Evolutionary conservation across 2,888 invertebrate species (phyloP).

Genomic region (Thymelicus lineola): DNA sequence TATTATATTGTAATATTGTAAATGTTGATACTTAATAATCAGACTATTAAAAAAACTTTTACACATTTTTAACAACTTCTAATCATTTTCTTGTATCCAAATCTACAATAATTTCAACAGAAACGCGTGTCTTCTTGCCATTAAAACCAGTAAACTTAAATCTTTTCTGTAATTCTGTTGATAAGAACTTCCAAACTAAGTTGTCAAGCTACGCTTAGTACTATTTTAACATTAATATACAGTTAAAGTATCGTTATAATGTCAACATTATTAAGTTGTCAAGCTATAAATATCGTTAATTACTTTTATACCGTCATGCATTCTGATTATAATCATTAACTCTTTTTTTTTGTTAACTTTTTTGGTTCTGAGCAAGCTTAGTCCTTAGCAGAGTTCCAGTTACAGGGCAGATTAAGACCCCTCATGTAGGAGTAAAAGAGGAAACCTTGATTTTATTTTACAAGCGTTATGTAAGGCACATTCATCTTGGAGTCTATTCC

Average conservation of each 20-base stretch:
- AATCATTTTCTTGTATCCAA: background rate
- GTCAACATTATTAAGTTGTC: constrained; percentile 29
- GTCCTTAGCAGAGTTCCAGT: constrained; percentile 3
- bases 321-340: constrained; percentile 20
- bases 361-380: no score
- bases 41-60: no score
- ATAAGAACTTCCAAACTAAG: constrained; percentile 15
- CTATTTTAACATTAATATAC: constrained; percentile 19
- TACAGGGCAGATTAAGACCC: no score
- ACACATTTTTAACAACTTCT: background rate
- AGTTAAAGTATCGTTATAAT: constrained; percentile 13
- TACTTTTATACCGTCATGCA: constrained; percentile 19
- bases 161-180: constrained; percentile 19
- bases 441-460: no score
- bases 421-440: no score
- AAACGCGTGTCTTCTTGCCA: constrained; percentile 27
- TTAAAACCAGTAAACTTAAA: constrained; percentile 25
- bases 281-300: constrained; percentile 25
- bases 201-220: constrained; percentile 5
- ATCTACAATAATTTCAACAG: background rate
- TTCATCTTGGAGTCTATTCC: no score
- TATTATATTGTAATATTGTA: no score
- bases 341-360: background rate
- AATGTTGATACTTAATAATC: no score
- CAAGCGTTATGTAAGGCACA: no score